Base-by-base conservation (phyloP, 1,140 invertebrate genomes). In the Caenorhabditis elegans region DNA sequence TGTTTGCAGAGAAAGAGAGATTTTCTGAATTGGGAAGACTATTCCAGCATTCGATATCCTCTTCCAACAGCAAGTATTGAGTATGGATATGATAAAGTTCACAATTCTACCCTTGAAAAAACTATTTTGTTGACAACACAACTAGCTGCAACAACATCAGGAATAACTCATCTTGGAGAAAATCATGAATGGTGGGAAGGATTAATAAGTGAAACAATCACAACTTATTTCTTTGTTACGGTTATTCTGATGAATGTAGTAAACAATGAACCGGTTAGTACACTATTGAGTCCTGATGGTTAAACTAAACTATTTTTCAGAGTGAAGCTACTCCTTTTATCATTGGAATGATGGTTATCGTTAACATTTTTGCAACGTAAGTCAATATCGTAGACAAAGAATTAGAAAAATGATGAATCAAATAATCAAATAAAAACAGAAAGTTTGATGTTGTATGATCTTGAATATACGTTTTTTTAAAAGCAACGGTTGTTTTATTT, bases 301-400 rank as follows among this genome's bases (percentile, higher is more conserved):
- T 19, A 11, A 10, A 22, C 10, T 2, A 6, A 2, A 5, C 39
- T 39, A 19, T 8, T 70, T 43, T 70, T 22, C 31, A 70, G 60
- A 39, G 17, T 0, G 60, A 70, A 39, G 60, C 26, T 39, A 86
- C 88, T 10, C 88, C 90, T 17, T 60, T 90, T 1, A 87, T 87
- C 10, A 89, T 90, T 75, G 90, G 90, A 15, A 86, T 90, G 28
- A 85, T 87, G n/a, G 86, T 90, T 8, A 81, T 83, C n/a, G 86
- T 88, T 3, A 87, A 86, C 82, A 88, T 90, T 48, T 82, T 88
- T 48, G 88, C 87, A n/a, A 89, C 86, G 77, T 78, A 24, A 78
- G 77, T n/a, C n/a, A n/a, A n/a, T n/a, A n/a, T n/a, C n/a, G n/a
- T n/a, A n/a, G n/a, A n/a, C n/a, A n/a, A n/a, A n/a, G n/a, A n/a